Evolutionary conservation across 2,888 invertebrate genomes (phyloP), one percentile per base, ranked within the genome.

Genomic region (Choreutis nemorana): DNA sequence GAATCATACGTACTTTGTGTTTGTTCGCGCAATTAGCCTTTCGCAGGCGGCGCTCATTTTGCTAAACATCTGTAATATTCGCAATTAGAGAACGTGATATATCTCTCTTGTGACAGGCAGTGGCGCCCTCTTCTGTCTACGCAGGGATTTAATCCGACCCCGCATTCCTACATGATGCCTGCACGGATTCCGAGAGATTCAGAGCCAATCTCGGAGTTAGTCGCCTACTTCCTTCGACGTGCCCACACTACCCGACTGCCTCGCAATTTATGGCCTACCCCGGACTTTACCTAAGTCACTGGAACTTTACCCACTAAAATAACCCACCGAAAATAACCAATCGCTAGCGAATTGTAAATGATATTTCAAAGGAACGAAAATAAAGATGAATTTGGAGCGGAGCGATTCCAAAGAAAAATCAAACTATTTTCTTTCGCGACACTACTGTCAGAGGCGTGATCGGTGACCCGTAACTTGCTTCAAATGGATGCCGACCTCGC

Each of bases 81-180:
- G 51, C 49, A 61, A 61, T 60, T 57, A 57, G 50, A 50, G 37
- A 32, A 37, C 37, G 51, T 54, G 50, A 59, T 58, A 55, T 55
- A 59, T 57, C 52, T 55, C 39, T 33, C 35, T 37, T 45, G 50
- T 53, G 62, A 56, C 61, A 57, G 52, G 38, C 36, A 35, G 37
- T 34, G 38, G 36, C 34, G 37, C 34, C 50, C 51, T 12, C 11
- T 13, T 18, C 26, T 21, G 20, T 9, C 49, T 53, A 48, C 52
- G 45, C 41, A 42, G 42, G 53, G 55, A 59, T 61, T 60, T 56
- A 59, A 63, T 60, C 59, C 44, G 39, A 35, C 45, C 40, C 44
- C 44, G 39, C 55, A 55, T 58, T 59, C 54, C 55, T 47, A 42
- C 47, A 44, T n/a, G n/a, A n/a, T n/a, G n/a, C n/a, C n/a, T n/a